These are phyloP conservation scores for Aproaerema taeniolella DNA, from an alignment of 2,888 invertebrate species.

Conservation along the genomic window DNA sequence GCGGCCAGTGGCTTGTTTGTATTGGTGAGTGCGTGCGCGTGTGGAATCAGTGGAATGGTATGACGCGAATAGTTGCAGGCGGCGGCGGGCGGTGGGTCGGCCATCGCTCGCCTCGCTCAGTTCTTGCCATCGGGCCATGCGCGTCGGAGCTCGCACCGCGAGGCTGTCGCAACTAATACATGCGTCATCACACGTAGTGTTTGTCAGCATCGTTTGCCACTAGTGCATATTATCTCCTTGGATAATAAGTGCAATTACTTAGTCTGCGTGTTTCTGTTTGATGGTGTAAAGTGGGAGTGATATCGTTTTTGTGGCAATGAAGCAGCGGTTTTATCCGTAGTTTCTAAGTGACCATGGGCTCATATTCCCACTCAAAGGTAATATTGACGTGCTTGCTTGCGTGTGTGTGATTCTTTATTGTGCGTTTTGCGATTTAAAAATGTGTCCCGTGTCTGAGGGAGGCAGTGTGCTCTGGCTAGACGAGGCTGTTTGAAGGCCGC, in stretches of 20 bases:
- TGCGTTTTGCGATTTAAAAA: constrained; percentile 46
- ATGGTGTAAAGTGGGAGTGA: constrained; percentile 42
- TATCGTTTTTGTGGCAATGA: constrained; percentile 45
- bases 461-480: constrained; percentile 51
- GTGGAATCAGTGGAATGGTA: constrained; percentile 57
- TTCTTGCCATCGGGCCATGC: constrained; percentile 52
- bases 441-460: constrained; percentile 44
- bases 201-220: constrained; percentile 36
- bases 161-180: constrained; percentile 53
- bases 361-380: constrained; percentile 64
- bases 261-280: constrained; percentile 42
- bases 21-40: constrained; percentile 66
- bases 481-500: constrained; percentile 75
- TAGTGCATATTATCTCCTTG: constrained; percentile 58
- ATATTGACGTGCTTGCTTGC: constrained; percentile 41
- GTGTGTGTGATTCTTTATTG: constrained; percentile 46
- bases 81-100: constrained; percentile 36
- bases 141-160: constrained; percentile 57
- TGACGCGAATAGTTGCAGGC: constrained; percentile 71
- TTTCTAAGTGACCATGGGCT: constrained; percentile 68
- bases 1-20: constrained; percentile 55
- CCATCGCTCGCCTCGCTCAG: constrained; percentile 32
- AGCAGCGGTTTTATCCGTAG: constrained; percentile 50
- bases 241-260: constrained; percentile 67
- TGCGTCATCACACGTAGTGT: constrained; percentile 34